Percentiles rank a stretch among this genome's conserved stretches.
Conservation (phyloP, 1,140 invertebrate genomes). For the Scaptomyza pallida region DNA sequence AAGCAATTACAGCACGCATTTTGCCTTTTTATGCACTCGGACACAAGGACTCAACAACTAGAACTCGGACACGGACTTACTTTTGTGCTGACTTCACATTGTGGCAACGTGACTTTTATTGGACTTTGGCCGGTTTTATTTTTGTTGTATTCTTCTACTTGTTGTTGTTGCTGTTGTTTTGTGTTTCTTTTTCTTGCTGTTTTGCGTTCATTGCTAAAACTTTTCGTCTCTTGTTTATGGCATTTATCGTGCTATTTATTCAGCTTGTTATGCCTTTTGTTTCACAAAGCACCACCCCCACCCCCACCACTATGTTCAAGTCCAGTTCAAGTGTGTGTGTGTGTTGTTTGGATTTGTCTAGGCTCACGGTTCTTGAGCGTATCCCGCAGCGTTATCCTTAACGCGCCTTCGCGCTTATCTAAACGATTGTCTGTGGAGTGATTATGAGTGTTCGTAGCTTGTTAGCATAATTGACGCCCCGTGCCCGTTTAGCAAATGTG, state of each 20-base stretch:
- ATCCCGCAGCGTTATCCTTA: conserved; percentile 78
- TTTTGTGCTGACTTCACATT: conserved; percentile 70
- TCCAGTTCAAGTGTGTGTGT: conserved; percentile 13
- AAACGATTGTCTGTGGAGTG: conserved; percentile 82
- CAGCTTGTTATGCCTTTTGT: conserved; percentile 72
- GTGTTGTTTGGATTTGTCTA: conserved; percentile 30
- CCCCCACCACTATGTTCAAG: background rate
- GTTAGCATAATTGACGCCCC: conserved; percentile 80
- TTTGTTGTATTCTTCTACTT: background rate
- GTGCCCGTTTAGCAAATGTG: conserved; percentile 51
- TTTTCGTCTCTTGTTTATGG: conserved; percentile 77
- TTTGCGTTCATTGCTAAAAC: conserved; percentile 56
- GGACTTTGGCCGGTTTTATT: conserved; percentile 52
- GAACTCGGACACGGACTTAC: conserved; percentile 43
- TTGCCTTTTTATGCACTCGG: conserved; percentile 55
- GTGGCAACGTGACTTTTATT: conserved; percentile 75
- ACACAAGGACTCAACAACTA: conserved; percentile 14
- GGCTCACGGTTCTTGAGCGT: conserved; percentile 47
- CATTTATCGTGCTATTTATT: conserved; percentile 80
- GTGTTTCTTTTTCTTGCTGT: conserved; percentile 39
- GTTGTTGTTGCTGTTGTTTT: too few relatives aligned
- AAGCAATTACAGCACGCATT: conserved; percentile 73
- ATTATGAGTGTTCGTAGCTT: conserved; percentile 80
- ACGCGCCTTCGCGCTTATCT: conserved; percentile 73
- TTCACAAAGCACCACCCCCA: conserved; percentile 45